phyloP scores from a whole-genome alignment of 2,888 invertebrate species.

The Smittia aterrima region DNA sequence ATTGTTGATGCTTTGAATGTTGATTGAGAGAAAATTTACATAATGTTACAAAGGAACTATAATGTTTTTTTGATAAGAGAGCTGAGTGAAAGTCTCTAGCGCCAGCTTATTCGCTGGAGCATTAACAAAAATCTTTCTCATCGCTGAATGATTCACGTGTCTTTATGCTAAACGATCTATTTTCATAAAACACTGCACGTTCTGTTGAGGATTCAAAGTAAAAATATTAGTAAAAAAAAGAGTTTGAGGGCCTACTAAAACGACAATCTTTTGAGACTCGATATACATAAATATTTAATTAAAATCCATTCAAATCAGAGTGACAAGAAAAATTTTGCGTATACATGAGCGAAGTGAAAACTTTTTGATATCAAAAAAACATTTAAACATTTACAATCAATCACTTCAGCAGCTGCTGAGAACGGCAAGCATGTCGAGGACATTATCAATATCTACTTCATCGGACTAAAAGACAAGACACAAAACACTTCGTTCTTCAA shows the following conservation, averaged over 20 bases:
- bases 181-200: neutral
- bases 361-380: neutral
- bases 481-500: too few relatives aligned
- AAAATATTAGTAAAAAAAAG: neutral
- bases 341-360: neutral
- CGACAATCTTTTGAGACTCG: constrained; percentile 8
- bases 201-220: neutral
- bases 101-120: neutral
- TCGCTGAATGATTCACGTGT: neutral
- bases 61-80: neutral
- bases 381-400: neutral
- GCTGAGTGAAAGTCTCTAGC: too few relatives aligned
- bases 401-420: too few relatives aligned
- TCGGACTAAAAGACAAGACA: too few relatives aligned
- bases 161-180: neutral
- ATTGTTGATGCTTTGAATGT: constrained; percentile 23
- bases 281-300: constrained; percentile 4
- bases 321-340: neutral
- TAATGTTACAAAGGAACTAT: neutral
- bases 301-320: neutral
- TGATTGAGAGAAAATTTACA: constrained; percentile 5
- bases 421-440: too few relatives aligned
- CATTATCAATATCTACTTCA: too few relatives aligned
- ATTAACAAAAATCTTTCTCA: neutral
- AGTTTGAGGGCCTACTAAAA: constrained; percentile 2